phyloP scores from a whole-genome alignment of 1,140 invertebrate species.

The Aphidius ervi region DNA sequence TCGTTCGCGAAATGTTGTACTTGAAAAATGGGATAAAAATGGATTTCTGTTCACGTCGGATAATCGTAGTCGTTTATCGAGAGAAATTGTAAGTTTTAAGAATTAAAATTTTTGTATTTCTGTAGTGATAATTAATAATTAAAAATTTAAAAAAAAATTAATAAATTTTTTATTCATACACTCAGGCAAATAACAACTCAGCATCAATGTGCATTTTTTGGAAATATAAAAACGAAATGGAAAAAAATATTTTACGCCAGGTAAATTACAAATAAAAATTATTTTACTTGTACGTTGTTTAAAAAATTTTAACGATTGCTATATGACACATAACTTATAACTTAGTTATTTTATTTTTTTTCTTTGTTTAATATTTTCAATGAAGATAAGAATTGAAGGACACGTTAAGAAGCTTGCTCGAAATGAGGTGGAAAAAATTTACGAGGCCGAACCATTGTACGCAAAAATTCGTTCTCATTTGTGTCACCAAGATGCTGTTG shows the following conservation, averaged over 20 bases:
- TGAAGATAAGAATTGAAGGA: conserved; percentile 49
- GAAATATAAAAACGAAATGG: conserved; percentile 1
- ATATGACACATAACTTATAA: too few species aligned
- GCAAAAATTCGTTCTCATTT: conserved; percentile 50
- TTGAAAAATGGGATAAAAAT: conserved; percentile 49
- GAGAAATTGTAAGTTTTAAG: conserved; percentile 45
- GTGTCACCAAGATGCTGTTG: conserved; percentile 44
- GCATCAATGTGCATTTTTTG: background rate
- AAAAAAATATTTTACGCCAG: background rate
- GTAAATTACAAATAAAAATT: background rate
- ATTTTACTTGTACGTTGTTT: too few species aligned
- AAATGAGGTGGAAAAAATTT: conserved; percentile 41
- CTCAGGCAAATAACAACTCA: too few species aligned
- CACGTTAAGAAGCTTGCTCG: conserved; percentile 34
- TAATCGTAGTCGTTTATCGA: conserved; percentile 47
- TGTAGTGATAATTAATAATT: conserved; percentile 3
- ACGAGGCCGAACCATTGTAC: conserved; percentile 47
- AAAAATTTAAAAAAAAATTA: background rate
- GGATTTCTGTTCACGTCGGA: conserved; percentile 55
- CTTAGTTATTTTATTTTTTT: too few species aligned
- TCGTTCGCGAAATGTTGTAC: conserved; percentile 47
- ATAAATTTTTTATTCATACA: background rate
- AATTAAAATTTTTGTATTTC: background rate
- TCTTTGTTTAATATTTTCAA: too few species aligned
- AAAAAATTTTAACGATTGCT: too few species aligned